Evolutionary conservation across 1,140 invertebrate genomes (phyloP).

Genomic region (Ptiloglossa arizonensis): DNA sequence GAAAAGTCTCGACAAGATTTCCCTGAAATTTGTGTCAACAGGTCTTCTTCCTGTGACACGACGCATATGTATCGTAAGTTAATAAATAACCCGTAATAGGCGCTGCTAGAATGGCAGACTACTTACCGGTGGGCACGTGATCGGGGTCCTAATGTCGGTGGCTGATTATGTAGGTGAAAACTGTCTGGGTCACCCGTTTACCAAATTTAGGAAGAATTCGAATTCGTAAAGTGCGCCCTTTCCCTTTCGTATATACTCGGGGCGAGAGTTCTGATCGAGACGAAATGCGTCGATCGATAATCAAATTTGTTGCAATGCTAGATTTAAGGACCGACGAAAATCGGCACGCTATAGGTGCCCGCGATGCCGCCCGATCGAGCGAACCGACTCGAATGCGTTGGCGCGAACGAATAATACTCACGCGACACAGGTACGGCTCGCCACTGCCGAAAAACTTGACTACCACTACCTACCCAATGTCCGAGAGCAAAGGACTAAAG

Average conservation of each 20-base stretch:
- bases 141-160: constrained; percentile 35
- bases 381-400: constrained; percentile 60
- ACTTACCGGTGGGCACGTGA: constrained; percentile 59
- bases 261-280: not conserved
- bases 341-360: not conserved
- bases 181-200: constrained; percentile 14
- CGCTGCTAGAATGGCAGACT: constrained; percentile 46
- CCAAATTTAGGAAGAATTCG: not conserved
- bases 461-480: constrained; percentile 44
- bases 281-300: too few relatives aligned
- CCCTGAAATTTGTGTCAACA: not conserved
- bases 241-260: not conserved
- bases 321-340: constrained; percentile 27
- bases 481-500: constrained; percentile 35
- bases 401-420: constrained; percentile 62
- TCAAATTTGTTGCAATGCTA: not conserved
- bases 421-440: constrained; percentile 1
- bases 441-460: constrained; percentile 57
- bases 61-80: not conserved
- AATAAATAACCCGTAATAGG: constrained; percentile 35
- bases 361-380: constrained; percentile 36
- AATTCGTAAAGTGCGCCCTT: too few relatives aligned
- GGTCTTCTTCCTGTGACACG: not conserved
- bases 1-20: not conserved
- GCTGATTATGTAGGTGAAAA: constrained; percentile 51